Evolutionary conservation across 1,140 invertebrate genomes (phyloP).

Genomic region (Neuroterus valhalla): DNA sequence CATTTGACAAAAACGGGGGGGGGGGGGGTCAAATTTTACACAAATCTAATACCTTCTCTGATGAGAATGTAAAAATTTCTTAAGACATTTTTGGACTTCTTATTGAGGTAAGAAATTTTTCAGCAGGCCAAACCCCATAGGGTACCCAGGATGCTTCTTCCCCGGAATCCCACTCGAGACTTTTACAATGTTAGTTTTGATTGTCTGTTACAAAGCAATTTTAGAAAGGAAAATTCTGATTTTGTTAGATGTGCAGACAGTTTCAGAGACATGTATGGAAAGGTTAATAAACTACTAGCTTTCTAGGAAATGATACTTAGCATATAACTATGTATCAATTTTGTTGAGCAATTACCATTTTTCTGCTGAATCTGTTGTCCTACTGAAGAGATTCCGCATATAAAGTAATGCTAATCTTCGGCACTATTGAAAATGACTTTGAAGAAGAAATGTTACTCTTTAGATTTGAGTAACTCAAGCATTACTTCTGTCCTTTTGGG

Average conservation of each 20-base stretch:
- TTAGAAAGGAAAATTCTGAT: background rate
- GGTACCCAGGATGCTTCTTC: no score
- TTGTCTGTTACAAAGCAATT: background rate
- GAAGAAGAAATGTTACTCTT: no score
- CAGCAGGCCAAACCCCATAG: no score
- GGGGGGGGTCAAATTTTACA: no score
- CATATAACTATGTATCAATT: constrained; percentile 14
- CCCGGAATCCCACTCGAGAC: no score
- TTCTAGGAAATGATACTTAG: constrained; percentile 22
- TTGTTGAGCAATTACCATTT: constrained; percentile 1
- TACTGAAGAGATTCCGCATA: background rate
- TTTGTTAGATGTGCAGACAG: constrained; percentile 1
- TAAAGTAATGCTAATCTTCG: background rate
- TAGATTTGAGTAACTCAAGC: no score
- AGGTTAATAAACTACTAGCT: constrained; percentile 30
- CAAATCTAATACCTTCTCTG: no score
- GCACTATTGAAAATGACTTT: background rate
- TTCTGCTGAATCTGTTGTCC: background rate
- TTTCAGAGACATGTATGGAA: constrained; percentile 14
- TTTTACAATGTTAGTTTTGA: background rate
- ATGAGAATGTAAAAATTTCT: no score
- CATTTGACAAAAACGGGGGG: no score
- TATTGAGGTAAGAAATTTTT: no score
- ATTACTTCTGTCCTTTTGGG: no score
- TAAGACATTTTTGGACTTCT: no score